Evolutionary conservation across 2,888 invertebrate species (phyloP).

Genomic region (Phortica okadai): DNA sequence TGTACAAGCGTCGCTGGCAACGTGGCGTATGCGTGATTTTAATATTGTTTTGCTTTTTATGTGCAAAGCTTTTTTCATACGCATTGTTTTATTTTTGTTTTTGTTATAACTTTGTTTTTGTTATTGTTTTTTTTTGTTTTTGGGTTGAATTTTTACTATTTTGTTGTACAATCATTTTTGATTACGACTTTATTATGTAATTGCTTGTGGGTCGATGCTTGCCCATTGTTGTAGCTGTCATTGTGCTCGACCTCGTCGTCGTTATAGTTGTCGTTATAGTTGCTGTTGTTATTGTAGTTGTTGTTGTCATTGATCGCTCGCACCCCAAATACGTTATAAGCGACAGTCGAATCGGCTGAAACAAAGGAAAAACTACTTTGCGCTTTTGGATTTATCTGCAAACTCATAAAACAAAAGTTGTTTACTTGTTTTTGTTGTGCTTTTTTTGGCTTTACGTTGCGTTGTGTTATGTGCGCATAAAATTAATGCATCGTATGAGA

Average conservation of each 20-base stretch:
- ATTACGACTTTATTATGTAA: constrained; percentile 29
- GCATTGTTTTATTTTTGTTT: neutral
- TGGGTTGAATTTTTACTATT: constrained; percentile 4
- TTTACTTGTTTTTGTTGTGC: constrained; percentile 6
- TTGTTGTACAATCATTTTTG: constrained; percentile 16
- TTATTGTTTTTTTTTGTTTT: neutral
- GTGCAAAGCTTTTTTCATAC: neutral
- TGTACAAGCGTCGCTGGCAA: neutral
- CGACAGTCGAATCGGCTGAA: neutral
- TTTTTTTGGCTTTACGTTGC: neutral
- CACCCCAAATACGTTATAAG: neutral
- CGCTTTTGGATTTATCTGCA: constrained; percentile 10
- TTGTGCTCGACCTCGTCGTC: too few species aligned
- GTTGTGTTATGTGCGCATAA: constrained; percentile 8
- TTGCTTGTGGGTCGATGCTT: neutral
- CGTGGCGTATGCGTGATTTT: constrained; percentile 13
- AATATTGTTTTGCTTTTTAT: constrained; percentile 2
- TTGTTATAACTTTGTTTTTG: neutral
- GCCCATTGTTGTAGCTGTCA: too few species aligned
- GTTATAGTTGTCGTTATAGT: too few species aligned
- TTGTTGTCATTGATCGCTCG: too few species aligned
- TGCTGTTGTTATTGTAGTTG: too few species aligned
- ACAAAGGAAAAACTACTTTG: constrained; percentile 15
- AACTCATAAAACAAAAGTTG: constrained; percentile 30
- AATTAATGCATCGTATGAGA: constrained; percentile 24